A percentile compares a stretch with the other conserved stretches of the same genome.
Conservation (phyloP, 2,888 invertebrate genomes). For the Diachrysia chrysitis region DNA sequence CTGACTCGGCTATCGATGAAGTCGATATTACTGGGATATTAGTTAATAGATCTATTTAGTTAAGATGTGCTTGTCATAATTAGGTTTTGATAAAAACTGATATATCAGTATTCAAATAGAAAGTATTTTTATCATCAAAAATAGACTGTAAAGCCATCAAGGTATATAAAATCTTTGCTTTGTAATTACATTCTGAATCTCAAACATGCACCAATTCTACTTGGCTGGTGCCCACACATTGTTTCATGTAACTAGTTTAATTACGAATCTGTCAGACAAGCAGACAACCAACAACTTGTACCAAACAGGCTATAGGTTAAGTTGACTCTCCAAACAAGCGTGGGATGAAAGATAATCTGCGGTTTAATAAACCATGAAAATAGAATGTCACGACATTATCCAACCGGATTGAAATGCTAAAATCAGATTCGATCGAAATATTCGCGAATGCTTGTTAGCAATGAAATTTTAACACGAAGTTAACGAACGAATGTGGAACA, state of each 20-base stretch:
- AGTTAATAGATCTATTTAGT: too few species aligned
- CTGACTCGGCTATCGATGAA: too few species aligned
- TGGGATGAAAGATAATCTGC: constrained; percentile 15
- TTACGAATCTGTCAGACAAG: constrained; percentile 4
- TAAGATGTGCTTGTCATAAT: too few species aligned
- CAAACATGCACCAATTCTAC: background rate
- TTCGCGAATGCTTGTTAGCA: constrained; percentile 14
- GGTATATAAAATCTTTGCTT: background rate
- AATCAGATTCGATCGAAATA: constrained; percentile 13
- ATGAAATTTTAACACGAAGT: constrained; percentile 51
- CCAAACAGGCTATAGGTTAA: background rate
- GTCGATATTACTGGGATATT: too few species aligned
- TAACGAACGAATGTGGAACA: constrained; percentile 44
- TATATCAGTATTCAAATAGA: too few species aligned
- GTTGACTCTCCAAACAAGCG: constrained; percentile 10
- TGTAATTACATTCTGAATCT: constrained; percentile 4
- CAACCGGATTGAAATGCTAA: constrained; percentile 22
- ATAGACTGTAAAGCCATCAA: too few species aligned
- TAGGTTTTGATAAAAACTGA: too few species aligned
- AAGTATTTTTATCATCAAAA: too few species aligned
- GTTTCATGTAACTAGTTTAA: constrained; percentile 8
- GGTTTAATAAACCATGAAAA: constrained; percentile 29
- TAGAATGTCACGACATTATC: constrained; percentile 28
- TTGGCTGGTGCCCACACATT: constrained; percentile 6
- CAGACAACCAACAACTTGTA: constrained; percentile 3